Evolutionary conservation across 2,113 vertebrate species (phyloP), one percentile per base, ranked within the genome.

Genomic region (Myodes glareolus): DNA sequence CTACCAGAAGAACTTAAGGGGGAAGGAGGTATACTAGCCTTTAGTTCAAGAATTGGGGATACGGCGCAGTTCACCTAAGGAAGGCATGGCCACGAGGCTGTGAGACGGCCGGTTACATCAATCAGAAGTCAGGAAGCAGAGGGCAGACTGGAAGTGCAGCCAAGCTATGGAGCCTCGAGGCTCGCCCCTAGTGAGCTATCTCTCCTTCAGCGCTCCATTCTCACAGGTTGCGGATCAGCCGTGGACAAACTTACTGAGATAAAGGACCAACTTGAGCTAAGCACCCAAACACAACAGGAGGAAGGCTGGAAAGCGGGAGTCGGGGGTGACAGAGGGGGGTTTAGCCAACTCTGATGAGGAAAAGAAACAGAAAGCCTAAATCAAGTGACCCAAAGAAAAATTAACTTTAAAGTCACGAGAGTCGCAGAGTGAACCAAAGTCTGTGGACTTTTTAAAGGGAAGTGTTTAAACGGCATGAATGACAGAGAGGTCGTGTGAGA

Each of bases 311-410:
- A 7, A 90, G 93, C 31, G 70, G 39, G 50, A 17, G 29, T 4
- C 7, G 17, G 36, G 70, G 52, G 55, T 55, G 9, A 77, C 33
- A 85, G 84, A 61, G 21, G 7, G 50, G 27, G 45, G 19, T 70
- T 72, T 58, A 76, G 67, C 17, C 42, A 91, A 88, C 82, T 75
- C 3, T 47, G 89, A 39, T 25, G 87, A 94, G 13, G n/a, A 19
- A 92, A 91, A 80, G 42, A 75, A 68, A 92, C 68, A 85, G 11
- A 94, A 85, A 89, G 33, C 47, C 67, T 45, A 95, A 63, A 68
- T 90, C n/a, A 91, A 63, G 77, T 13, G 10, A 7, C 16, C 33
- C 23, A 82, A 95, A 90, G 8, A 90, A 95, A 85, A 94, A 61
- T 50, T 92, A 19, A 27, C 68, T 67, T 19, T 73, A 91, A 95